Evolutionary conservation across 2,888 invertebrate genomes (phyloP), one percentile per base, ranked within the genome.

Genomic region (Polydesmus complanatus): DNA sequence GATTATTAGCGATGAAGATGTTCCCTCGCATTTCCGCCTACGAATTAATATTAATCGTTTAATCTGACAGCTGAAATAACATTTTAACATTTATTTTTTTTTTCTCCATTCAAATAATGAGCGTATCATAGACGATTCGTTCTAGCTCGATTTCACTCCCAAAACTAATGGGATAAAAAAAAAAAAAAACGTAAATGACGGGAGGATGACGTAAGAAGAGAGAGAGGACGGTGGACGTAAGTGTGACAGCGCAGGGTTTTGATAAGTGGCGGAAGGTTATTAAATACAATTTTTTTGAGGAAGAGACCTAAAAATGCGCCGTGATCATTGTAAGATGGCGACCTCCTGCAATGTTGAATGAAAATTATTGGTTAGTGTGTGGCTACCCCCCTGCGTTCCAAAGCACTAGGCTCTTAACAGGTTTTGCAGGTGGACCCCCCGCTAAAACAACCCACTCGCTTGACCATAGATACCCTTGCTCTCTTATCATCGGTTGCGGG

Each of bases 351-450:
- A 55, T 19, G 27, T 21, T 55, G 27, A 55, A 26, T 2, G 55
- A 25, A 55, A 26, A 26, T 26, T 5, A 26, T 25, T 23, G 25
- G 18, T 26, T 2, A 26, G 3, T 5, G 5, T 25, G 26, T 55
- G 37, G 55, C 27, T 37, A 55, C 55, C 55, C 27, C 55, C 55
- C n/a, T n/a, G n/a, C 27, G 55, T 55, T 26, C 27, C 55, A n/a
- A 54, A 54, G 27, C 55, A 55, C 55, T 55, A 23, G 23, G 55
- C 27, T 27, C n/a, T n/a, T n/a, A 27, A 55, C 55, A 55, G 37
- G 55, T 55, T 55, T 54, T 27, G 27, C 55, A 55, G 55, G 55
- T 55, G 55, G 55, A 19, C 55, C 55, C n/a, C 55, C 55, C 27
- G 27, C n/a, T 27, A 27, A n/a, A n/a, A n/a, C n/a, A n/a, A n/a